These are phyloP conservation scores for Cyanoderma ruficeps DNA, from an alignment of 2,113 vertebrate genomes.

Conservation along the genomic window DNA sequence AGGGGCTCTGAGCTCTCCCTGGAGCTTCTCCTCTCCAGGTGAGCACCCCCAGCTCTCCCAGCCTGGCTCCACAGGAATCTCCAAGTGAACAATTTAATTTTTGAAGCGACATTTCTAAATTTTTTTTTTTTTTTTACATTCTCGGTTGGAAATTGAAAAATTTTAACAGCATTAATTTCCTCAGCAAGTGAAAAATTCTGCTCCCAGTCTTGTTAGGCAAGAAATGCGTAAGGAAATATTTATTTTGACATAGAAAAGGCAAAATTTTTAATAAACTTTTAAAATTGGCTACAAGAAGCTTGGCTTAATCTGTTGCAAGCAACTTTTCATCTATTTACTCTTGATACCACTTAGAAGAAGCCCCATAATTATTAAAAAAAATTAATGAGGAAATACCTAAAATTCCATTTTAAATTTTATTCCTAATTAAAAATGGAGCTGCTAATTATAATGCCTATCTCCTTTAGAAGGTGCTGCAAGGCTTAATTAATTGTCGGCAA, in stretches of 20 bases:
- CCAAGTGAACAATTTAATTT: background rate
- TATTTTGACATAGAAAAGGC: background rate
- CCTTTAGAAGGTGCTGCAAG: conserved; percentile 40
- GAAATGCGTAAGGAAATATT: background rate
- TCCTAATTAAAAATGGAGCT: conserved; percentile 49
- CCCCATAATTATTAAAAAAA: background rate
- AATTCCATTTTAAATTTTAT: conserved; percentile 34
- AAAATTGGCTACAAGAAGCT: background rate
- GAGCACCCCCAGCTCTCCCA: background rate
- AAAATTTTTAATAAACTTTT: background rate
- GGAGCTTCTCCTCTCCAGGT: background rate
- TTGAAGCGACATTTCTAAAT: background rate
- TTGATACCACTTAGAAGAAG: background rate
- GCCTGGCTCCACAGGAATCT: background rate
- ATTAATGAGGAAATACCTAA: conserved; percentile 10
- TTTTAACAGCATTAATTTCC: background rate
- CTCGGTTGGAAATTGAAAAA: background rate
- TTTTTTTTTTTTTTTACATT: background rate
- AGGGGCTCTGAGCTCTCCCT: background rate
- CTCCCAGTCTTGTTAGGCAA: background rate
- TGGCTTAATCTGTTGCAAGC: background rate
- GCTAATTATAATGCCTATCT: conserved; percentile 49
- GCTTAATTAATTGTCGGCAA: conserved; percentile 40
- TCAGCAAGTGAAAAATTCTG: background rate
- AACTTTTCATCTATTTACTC: background rate